These are phyloP conservation scores for Prinia subflava DNA, from an alignment of 2,113 vertebrate species.

Conservation along the genomic window DNA sequence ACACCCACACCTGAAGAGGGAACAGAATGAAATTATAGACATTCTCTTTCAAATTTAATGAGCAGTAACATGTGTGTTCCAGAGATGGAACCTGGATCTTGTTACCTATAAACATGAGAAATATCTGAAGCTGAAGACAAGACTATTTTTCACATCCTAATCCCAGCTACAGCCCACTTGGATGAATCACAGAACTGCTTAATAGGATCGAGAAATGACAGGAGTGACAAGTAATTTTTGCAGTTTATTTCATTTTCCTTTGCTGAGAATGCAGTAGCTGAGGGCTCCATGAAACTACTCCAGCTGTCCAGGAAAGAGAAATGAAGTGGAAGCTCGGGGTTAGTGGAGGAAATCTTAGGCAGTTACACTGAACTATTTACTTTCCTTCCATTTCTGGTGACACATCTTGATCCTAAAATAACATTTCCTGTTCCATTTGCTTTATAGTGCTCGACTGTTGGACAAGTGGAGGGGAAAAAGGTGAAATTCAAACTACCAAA, in stretches of 20 bases:
- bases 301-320: not conserved
- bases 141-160: not conserved
- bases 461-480: not conserved
- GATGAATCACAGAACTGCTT: constrained; percentile 1
- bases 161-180: not conserved
- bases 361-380: not conserved
- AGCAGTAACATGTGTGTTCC: not conserved
- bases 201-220: not conserved
- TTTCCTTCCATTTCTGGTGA: not conserved
- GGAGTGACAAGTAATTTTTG: not conserved
- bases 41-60: constrained; percentile 28
- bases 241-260: not conserved
- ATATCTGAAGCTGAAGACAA: not conserved
- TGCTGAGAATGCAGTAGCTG: not conserved
- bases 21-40: not conserved
- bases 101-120: not conserved
- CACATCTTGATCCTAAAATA: not conserved
- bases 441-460: not conserved
- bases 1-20: not conserved
- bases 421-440: not conserved
- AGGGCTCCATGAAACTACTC: not conserved
- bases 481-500: not conserved
- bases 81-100: not conserved
- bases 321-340: not conserved
- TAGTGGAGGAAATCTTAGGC: not conserved